These are phyloP conservation scores for Leucophenga varia DNA, from an alignment of 1,140 invertebrate genomes.

Conservation along the genomic window DNA sequence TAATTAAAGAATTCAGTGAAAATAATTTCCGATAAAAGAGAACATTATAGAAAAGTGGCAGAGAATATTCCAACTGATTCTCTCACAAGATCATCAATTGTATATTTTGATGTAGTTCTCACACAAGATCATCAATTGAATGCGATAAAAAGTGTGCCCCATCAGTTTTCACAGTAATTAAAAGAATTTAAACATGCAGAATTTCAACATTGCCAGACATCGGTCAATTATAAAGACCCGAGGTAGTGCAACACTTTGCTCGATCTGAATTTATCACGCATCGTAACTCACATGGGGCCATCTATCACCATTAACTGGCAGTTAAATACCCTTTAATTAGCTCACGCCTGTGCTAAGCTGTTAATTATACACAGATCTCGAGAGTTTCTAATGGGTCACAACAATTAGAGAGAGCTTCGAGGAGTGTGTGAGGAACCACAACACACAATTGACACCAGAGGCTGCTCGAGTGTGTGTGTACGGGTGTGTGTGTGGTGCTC, in stretches of 20 bases:
- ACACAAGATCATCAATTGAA: too few species aligned
- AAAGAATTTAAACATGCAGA: conserved; percentile 27
- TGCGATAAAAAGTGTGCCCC: conserved; percentile 24
- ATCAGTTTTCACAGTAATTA: conserved; percentile 48
- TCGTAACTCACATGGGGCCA: conserved; percentile 1
- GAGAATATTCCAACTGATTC: too few species aligned
- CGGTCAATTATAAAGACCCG: conserved; percentile 14
- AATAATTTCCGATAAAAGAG: too few species aligned
- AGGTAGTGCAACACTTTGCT: conserved; percentile 19
- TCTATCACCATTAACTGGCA: too few species aligned
- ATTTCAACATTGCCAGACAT: not conserved
- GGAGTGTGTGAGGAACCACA: conserved; percentile 12
- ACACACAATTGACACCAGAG: conserved; percentile 3
- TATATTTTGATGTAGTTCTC: too few species aligned
- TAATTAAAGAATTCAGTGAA: too few species aligned
- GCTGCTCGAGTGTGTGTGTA: conserved; percentile 11
- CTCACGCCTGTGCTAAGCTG: conserved; percentile 9
- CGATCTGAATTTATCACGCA: not conserved
- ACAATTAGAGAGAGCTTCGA: conserved; percentile 2
- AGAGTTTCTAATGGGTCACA: conserved; percentile 1
- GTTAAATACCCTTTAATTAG: conserved; percentile 7
- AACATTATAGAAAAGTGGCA: too few species aligned
- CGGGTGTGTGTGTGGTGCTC: conserved; percentile 9
- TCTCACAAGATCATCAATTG: too few species aligned
- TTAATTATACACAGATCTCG: conserved; percentile 16